Base-by-base conservation (phyloP, 2,888 invertebrate genomes). In the Cancer borealis region DNA sequence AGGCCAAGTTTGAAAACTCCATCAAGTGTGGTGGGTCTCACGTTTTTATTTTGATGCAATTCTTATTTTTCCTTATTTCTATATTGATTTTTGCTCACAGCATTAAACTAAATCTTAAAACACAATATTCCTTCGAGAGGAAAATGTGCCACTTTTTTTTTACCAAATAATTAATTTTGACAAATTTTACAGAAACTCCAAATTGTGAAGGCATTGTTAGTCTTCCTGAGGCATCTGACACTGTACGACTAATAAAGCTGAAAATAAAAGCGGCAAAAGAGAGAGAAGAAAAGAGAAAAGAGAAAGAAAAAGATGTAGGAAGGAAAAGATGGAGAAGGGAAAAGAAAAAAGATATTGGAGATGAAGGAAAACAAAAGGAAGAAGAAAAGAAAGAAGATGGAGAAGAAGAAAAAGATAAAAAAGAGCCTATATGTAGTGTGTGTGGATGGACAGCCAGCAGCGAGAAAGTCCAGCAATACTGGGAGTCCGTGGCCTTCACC, bases 401-500 rank as follows among this genome's bases (percentile, higher is more conserved):
- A 45, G 6, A 90, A 60, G 73, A 73, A 30, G 46, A 88, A 45
- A 54, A 66, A 26, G 66, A 26, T 17, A 46, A 8, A 26, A 12
- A 73, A 39, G n/a, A 6, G 17, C 79, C 39, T 8, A 47, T 5
- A 30, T 93, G 93, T 89, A 8, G 30, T 3, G 46, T 26, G 66
- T 93, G 93, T 46, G 60, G 46, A 8, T 26, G 97, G 0, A 97
- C 97, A 92, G 97, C 98, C 84, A 97, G 97, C 3, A 96, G 97
- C 14, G 97, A 97, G 92, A 97, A 97, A 96, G 96, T 97, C 1
- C 97, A 97, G 45, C 96, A 97, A 21, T 98, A 97, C 96, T 96
- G 97, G 1, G 97, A 98, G 96, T 97, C 97, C 0, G 97, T 97
- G 96, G 97, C 98, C 92, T 97, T 98, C 96, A 98, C 98, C 0